Conservation (phyloP, 2,888 invertebrate genomes). For the Pherbina coryleti region DNA sequence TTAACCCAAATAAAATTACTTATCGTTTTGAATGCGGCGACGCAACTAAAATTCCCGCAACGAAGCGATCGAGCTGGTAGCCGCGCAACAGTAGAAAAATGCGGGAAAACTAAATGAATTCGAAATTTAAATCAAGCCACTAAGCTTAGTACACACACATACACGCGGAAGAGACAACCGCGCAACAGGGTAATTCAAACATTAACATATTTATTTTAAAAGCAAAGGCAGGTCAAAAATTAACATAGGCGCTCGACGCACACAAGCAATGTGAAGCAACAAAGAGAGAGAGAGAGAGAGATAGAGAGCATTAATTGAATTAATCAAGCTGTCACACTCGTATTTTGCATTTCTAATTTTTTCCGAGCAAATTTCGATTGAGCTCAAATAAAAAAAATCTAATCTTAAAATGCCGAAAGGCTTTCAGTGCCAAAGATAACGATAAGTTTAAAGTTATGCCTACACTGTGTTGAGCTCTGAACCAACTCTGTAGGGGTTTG, state of each 20-base stretch:
- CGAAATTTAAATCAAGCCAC: constrained; percentile 13
- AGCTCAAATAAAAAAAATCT: too few species aligned
- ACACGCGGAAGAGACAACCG: not conserved
- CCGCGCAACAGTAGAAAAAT: not conserved
- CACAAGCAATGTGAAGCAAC: too few species aligned
- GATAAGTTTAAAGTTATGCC: too few species aligned
- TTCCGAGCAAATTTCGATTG: too few species aligned
- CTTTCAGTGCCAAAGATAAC: too few species aligned
- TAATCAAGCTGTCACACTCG: too few species aligned
- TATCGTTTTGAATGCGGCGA: constrained; percentile 13
- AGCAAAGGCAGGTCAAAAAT: not conserved
- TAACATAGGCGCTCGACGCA: not conserved
- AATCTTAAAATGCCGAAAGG: too few species aligned
- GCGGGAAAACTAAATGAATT: constrained; percentile 26
- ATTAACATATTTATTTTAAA: not conserved
- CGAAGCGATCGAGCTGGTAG: not conserved
- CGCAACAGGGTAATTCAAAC: not conserved
- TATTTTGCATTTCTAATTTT: too few species aligned
- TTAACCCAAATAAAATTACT: not conserved
- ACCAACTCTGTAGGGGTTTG: too few species aligned
- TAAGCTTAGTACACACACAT: not conserved
- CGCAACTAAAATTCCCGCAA: constrained; percentile 6
- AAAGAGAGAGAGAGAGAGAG: too few species aligned
- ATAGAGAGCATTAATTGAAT: too few species aligned
- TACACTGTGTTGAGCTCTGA: too few species aligned